Percentiles rank a stretch among this genome's conserved stretches.
phyloP scores from a whole-genome alignment of 92 coral and sea anemone species.

The Epizoanthus scotinus region DNA sequence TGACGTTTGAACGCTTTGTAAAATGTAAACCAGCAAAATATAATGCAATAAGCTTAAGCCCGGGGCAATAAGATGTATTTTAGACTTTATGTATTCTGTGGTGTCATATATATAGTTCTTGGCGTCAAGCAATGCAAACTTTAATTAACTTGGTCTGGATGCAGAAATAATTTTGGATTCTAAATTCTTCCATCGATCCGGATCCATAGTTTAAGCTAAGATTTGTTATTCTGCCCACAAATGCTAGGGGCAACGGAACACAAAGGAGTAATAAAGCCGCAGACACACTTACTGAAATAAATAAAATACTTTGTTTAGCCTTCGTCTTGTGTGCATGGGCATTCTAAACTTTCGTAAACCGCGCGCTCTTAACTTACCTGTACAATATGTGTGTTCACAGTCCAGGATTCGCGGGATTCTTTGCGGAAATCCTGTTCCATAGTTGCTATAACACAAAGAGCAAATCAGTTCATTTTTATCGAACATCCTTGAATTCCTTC shows the following conservation, averaged over 20 bases:
- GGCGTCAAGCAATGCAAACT: background rate
- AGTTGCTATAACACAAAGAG: constrained; percentile 70
- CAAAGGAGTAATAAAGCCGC: too few species aligned
- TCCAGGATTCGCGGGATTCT: constrained; percentile 89
- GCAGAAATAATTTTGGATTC: background rate
- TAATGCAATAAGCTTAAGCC: too few species aligned
- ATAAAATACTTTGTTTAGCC: too few species aligned
- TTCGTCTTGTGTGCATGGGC: too few species aligned
- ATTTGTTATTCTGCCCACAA: too few species aligned
- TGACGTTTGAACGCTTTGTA: background rate
- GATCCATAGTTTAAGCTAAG: too few species aligned
- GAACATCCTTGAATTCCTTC: constrained; percentile 47
- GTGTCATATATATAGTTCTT: background rate
- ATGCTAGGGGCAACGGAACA: too few species aligned
- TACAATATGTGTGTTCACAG: constrained; percentile 89
- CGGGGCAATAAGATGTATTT: too few species aligned
- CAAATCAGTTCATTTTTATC: constrained; percentile 76
- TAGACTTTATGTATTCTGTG: background rate
- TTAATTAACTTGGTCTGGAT: background rate
- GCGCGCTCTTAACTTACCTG: constrained; percentile 60
- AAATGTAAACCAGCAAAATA: too few species aligned
- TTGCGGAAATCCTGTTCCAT: constrained; percentile 92
- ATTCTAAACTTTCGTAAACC: constrained; percentile 9
- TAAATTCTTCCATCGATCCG: background rate
- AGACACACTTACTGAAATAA: too few species aligned